These are phyloP conservation scores for Brachyhypopomus gauderio DNA, from an alignment of 2,113 vertebrate species.

Conservation along the genomic window DNA sequence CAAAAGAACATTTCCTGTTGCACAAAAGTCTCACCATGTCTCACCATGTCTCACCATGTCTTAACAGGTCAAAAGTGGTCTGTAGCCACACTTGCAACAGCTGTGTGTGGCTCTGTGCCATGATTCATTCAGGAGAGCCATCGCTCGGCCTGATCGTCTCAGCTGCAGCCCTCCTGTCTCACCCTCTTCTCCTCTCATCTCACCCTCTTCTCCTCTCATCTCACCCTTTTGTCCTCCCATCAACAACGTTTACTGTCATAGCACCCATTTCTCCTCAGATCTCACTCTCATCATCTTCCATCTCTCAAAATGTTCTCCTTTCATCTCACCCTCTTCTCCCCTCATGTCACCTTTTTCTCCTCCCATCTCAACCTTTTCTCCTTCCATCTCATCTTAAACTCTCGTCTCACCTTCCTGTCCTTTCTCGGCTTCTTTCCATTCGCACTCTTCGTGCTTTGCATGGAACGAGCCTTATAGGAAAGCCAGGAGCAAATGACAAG, in stretches of 20 bases:
- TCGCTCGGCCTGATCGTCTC: constrained; percentile 20
- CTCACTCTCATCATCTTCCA: neutral
- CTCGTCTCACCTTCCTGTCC: constrained; percentile 23
- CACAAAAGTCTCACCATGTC: constrained; percentile 1
- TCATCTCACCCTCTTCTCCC: constrained; percentile 25
- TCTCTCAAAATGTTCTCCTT: constrained; percentile 16
- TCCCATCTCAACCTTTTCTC: constrained; percentile 29
- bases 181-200: no score
- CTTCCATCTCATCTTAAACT: constrained; percentile 13
- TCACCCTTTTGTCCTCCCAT: no score
- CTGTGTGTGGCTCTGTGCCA: constrained; percentile 11
- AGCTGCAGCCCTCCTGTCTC: neutral
- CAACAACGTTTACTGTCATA: no score
- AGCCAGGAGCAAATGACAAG: constrained; percentile 42
- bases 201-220: no score
- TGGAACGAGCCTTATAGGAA: constrained; percentile 51
- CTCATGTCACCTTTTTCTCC: neutral
- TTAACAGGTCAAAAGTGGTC: constrained; percentile 31
- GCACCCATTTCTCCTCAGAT: no score
- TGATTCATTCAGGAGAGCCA: constrained; percentile 32
- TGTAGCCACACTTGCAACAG: no score
- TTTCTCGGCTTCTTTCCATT: constrained; percentile 34
- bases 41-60: neutral
- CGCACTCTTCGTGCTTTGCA: constrained; percentile 21
- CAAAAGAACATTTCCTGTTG: no score